phyloP scores from a whole-genome alignment of 2,888 invertebrate species.

The Odontomyia ornata region DNA sequence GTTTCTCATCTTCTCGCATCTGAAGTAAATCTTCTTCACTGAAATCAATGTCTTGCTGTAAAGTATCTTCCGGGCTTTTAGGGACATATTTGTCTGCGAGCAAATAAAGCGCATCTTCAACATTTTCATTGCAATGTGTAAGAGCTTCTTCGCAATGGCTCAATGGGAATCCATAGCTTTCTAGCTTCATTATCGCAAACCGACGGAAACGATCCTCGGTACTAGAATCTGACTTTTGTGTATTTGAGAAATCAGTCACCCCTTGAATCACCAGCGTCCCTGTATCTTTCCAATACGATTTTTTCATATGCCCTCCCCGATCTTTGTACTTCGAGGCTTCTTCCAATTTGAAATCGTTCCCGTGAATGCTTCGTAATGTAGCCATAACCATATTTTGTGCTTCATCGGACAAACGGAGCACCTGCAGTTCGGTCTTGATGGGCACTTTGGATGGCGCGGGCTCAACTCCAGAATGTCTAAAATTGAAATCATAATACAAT shows the following conservation, averaged over 20 bases:
- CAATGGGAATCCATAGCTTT: slow-evolving; percentile 79
- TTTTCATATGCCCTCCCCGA: slow-evolving; percentile 73
- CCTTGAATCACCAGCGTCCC: slow-evolving; percentile 77
- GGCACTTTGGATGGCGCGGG: slow-evolving; percentile 65
- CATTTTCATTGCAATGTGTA: slow-evolving; percentile 71
- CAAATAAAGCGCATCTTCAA: slow-evolving; percentile 76
- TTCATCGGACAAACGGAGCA: slow-evolving; percentile 72
- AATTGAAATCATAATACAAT: not conserved
- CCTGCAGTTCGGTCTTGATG: slow-evolving; percentile 80
- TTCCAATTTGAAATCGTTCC: slow-evolving; percentile 71
- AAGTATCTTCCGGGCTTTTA: slow-evolving; percentile 40
- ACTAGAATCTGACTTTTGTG: slow-evolving; percentile 67
- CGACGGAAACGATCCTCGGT: slow-evolving; percentile 71
- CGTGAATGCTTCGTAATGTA: slow-evolving; percentile 78
- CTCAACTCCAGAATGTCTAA: slow-evolving; percentile 62
- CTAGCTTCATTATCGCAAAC: slow-evolving; percentile 77
- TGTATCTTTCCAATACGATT: slow-evolving; percentile 80
- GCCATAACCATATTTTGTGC: slow-evolving; percentile 79
- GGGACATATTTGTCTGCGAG: slow-evolving; percentile 76
- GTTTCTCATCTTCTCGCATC: slow-evolving; percentile 76
- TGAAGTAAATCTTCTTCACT: slow-evolving; percentile 69
- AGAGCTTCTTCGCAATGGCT: slow-evolving; percentile 80
- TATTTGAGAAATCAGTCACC: slow-evolving; percentile 70
- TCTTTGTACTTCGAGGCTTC: slow-evolving; percentile 72
- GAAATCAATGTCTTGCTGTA: slow-evolving; percentile 57